Evolutionary conservation across 2,797 vertebrate species (phyloP).

Genomic region (Erpetoichthys calabaricus): DNA sequence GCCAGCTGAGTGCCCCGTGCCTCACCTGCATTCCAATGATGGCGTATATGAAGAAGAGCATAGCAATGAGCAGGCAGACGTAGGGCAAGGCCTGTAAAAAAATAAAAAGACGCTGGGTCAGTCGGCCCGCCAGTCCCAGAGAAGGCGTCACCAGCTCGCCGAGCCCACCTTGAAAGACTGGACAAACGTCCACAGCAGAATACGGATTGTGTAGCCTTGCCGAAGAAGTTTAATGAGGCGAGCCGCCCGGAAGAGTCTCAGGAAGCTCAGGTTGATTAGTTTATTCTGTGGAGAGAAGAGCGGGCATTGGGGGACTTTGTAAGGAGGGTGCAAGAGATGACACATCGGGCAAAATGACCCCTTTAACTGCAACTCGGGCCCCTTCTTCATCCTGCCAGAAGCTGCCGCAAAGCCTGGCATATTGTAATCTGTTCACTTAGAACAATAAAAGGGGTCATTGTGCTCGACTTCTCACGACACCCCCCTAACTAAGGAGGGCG

Average conservation of each 20-base stretch:
- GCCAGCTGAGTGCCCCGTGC: too few relatives aligned
- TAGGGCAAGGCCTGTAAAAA: conserved; percentile 78
- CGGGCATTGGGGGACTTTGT: background rate
- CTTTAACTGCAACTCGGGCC: background rate
- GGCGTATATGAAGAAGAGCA: conserved; percentile 98
- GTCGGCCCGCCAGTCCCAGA: too few relatives aligned
- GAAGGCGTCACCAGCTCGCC: too few relatives aligned
- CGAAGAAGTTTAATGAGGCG: conserved; percentile 91
- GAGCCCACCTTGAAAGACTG: conserved; percentile 88
- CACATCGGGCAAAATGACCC: background rate
- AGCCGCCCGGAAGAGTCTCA: conserved; percentile 82
- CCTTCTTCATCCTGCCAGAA: background rate
- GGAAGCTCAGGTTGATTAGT: conserved; percentile 90
- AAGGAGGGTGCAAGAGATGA: too few relatives aligned
- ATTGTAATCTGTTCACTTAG: too few relatives aligned
- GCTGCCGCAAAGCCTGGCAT: too few relatives aligned
- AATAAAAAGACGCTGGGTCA: background rate
- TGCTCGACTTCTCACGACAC: background rate
- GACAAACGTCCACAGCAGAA: conserved; percentile 94
- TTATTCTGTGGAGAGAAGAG: conserved; percentile 56
- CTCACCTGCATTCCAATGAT: conserved; percentile 98
- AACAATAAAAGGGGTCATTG: background rate
- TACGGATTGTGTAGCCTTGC: conserved; percentile 95
- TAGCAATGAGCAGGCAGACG: conserved; percentile 92
- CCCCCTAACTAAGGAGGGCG: too few relatives aligned